Evolutionary conservation across 2,113 vertebrate genomes (phyloP), one percentile per base, ranked within the genome.

Genomic region (Ciconia boyciana): DNA sequence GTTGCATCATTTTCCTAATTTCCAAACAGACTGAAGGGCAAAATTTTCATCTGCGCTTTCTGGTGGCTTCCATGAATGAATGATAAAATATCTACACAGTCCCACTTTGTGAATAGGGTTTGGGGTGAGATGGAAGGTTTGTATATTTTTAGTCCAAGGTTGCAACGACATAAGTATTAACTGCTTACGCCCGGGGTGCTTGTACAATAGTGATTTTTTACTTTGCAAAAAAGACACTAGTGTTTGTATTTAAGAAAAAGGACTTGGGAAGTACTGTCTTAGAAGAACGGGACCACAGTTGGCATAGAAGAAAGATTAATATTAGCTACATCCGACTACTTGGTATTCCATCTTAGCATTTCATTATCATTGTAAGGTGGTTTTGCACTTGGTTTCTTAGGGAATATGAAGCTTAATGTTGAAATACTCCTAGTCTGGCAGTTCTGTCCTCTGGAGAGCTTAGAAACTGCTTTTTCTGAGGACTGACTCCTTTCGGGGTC

Each of bases 41-140:
- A 90, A 94, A 87, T 94, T 97, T 97, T 96, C 76, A 25, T 19
- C 92, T 34, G 28, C 49, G 17, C 80, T 92, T 82, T 62, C 25
- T 91, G 22, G 78, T 84, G 74, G 41, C 81, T 97, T 95, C 90
- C 79, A 80, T 93, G 88, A 96, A 66, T 61, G 71, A 95, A 43
- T 84, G 52, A 84, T 94, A 89, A 92, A 91, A 86, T 89, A 95
- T 46, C 39, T 49, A 13, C 76, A 46, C 13, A 69, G 55, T 66
- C 26, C 21, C 28, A 21, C 29, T 28, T 44, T 31, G 13, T 77
- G 60, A 58, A 44, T 20, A 25, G 31, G 13, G 5, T 17, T 54
- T 71, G 25, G 72, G 70, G 10, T 57, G 60, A 70, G 41, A 17
- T 44, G 39, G 26, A 17, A 70, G 7, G 13, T 46, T 82, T 54